Evolutionary conservation across 2,888 invertebrate species (phyloP), one percentile per base, ranked within the genome.

Genomic region (Reticulitermes lucifugus): DNA sequence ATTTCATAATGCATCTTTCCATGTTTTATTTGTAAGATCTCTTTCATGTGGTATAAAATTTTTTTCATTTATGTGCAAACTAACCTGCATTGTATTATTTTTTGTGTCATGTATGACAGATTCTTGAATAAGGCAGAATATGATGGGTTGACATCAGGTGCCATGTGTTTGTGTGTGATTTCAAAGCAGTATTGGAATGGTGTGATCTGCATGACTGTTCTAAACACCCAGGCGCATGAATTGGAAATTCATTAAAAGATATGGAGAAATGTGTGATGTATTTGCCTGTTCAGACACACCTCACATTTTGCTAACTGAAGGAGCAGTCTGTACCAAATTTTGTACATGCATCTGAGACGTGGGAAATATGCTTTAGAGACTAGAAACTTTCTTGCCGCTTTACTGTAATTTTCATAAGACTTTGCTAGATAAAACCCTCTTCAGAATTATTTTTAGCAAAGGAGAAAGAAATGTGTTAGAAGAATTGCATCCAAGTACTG

Each of bases 171-270:
- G 77, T 77, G 77, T 77, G 77, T 77, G 21, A 41, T 77, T 46
- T 77, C 77, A 46, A 46, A 46, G 46, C 77, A 77, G n/a, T 77
- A 51, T 77, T 77, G 43, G 77, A 77, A 77, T 77, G 77, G 77
- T 77, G 77, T 77, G 77, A 73, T 41, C 77, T 43, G 77, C 77
- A 77, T 77, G 77, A n/a, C 77, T 46, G 43, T 77, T 46, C 43
- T 46, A 77, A 46, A 65, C 65, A 65, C 9, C 25, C 65, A 65
- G 65, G 25, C 14, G 65, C 65, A 65, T 65, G 65, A 65, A n/a
- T 25, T 65, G 65, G 65, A 25, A n/a, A 65, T n/a, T 46, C 12
- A 25, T 65, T 65, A 10, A 65, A 25, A 65, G 6, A 25, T 65
- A 25, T 7, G n/a, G 6, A 5, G 46, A 46, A 12, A 25, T 65